phyloP scores from a whole-genome alignment of 2,797 vertebrate species.

The Miichthys miiuy region DNA sequence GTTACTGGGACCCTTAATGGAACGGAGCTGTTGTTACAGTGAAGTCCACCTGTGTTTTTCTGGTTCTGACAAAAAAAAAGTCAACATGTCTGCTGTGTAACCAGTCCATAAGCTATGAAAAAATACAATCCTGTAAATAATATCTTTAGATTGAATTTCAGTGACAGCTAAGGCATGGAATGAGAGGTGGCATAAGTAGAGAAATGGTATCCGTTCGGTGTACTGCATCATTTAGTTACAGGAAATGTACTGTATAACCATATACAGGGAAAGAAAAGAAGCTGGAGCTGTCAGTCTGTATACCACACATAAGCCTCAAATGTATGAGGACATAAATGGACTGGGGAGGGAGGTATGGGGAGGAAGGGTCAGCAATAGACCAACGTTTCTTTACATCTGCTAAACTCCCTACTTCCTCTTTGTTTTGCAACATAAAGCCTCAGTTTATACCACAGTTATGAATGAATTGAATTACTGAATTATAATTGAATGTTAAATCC shows the following conservation, averaged over 20 bases:
- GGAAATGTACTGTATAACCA: constrained; percentile 1
- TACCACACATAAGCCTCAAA: constrained; percentile 31
- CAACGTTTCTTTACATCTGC: constrained; percentile 28
- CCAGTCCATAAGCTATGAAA: not conserved
- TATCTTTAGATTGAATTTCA: not conserved
- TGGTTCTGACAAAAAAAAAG: too few species aligned
- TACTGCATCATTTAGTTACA: constrained; percentile 31
- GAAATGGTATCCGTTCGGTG: constrained; percentile 2
- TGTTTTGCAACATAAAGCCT: constrained; percentile 11
- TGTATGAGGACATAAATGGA: constrained; percentile 47
- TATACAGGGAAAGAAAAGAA: constrained; percentile 22
- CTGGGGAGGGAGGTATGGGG: not conserved
- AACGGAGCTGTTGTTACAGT: too few species aligned
- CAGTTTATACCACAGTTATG: not conserved
- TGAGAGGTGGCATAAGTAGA: not conserved
- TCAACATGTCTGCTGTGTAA: not conserved
- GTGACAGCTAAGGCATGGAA: not conserved
- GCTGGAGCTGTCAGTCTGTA: constrained; percentile 39
- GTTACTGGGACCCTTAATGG: too few species aligned
- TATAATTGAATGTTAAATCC: constrained; percentile 1
- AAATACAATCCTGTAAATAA: not conserved
- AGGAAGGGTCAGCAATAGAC: constrained; percentile 36
- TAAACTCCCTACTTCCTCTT: constrained; percentile 25
- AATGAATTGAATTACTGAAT: not conserved
- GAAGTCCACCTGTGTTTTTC: too few species aligned